Evolutionary conservation across 2,888 invertebrate genomes (phyloP), one percentile per base, ranked within the genome.

Genomic region (Calliphora vomitoria): DNA sequence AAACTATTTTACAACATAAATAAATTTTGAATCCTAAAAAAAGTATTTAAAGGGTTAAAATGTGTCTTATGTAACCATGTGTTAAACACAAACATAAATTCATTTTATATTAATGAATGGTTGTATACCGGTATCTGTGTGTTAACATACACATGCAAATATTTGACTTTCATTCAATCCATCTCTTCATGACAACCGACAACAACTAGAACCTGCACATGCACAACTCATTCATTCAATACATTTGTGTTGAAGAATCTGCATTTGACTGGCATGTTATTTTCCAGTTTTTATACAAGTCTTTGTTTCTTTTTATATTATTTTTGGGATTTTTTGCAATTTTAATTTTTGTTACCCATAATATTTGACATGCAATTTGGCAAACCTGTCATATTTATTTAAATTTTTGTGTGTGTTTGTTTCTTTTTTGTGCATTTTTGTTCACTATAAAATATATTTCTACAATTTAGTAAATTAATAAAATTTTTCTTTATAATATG

Each of bases 301-400:
- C 47, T 47, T 47, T 47, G 20, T 47, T 18, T 64, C 13, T 10
- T 18, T 44, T 8, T 41, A 44, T 25, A 25, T 25, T 25, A 25
- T 11, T 44, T 53, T n/a, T 53, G 3, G 35, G 35, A 50, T 18
- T 55, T 58, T 62, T 31, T 44, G 44, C 11, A 58, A 4, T 15
- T 72, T 35, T 15, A 44, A 10, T 38, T 66, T 62, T 74, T 74
- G 38, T 79, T 53, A 8, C 15, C 25, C 25, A 58, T 66, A 60
- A 64, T 20, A 53, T 81, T 64, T 76, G 81, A 81, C 85, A 82
- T 82, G 81, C 44, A 83, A 83, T 78, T 82, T 76, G 35, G 50
- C 35, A 82, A 69, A 82, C 20, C 41, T 76, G 82, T 76, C 82
- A 69, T 35, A 76, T 66, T 82, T 58, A 55, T 75, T 62, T 50